These are phyloP conservation scores for Phenganax stokvisi DNA, from an alignment of 92 coral and sea anemone genomes.

Conservation along the genomic window DNA sequence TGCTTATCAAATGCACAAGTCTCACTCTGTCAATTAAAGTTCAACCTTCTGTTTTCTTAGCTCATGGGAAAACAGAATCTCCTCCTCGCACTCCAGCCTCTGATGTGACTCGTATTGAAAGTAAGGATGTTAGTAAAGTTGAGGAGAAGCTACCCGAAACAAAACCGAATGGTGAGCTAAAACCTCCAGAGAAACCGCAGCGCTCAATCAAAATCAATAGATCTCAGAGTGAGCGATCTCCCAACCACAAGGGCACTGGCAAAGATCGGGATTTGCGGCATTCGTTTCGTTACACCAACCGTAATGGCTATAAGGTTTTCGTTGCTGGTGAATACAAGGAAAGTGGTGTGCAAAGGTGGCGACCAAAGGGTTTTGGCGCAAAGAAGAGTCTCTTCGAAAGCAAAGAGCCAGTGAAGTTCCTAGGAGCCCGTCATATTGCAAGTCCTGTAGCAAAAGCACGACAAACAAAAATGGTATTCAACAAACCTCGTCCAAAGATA, in stretches of 20 bases:
- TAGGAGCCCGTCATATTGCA: slow-evolving; percentile 26
- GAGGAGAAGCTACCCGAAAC: neutral
- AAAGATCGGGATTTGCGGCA: slow-evolving; percentile 35
- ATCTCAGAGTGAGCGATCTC: slow-evolving; percentile 18
- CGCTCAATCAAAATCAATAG: slow-evolving; percentile 17
- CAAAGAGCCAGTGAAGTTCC: slow-evolving; percentile 35
- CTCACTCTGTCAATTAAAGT: too few species aligned
- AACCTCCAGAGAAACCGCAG: slow-evolving; percentile 28
- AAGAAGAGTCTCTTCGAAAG: slow-evolving; percentile 35
- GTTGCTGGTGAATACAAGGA: slow-evolving; percentile 11
- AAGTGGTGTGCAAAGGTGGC: slow-evolving; percentile 25
- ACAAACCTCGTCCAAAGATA: slow-evolving; percentile 33
- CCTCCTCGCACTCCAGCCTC: too few species aligned
- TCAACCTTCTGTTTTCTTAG: neutral
- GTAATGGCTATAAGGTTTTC: slow-evolving; percentile 33
- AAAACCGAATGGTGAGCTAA: slow-evolving; percentile 26
- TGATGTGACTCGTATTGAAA: neutral
- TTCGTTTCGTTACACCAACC: slow-evolving; percentile 24
- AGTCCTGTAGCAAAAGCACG: slow-evolving; percentile 35
- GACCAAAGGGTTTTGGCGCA: slow-evolving; percentile 38
- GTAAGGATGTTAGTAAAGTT: slow-evolving; percentile 12
- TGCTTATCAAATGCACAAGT: too few species aligned
- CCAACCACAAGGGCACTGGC: slow-evolving; percentile 12
- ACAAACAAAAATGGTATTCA: slow-evolving; percentile 1
- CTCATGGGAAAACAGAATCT: too few species aligned